A percentile compares a stretch with the other conserved stretches of the same genome.
phyloP scores from a whole-genome alignment of 2,888 invertebrate genomes.

The Neocrepidodera transversa region DNA sequence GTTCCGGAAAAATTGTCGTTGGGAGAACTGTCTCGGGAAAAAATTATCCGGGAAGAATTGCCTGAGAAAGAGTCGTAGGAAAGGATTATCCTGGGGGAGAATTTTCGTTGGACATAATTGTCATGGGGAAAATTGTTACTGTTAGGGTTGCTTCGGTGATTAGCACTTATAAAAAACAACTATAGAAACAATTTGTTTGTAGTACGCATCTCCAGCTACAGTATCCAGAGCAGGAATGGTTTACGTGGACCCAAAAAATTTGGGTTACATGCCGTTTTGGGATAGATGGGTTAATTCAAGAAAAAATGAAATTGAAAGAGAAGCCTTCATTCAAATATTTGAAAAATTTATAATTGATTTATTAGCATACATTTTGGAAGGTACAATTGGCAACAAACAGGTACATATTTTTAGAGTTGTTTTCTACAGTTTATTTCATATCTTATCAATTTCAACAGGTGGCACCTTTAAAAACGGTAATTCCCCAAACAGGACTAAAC shows the following conservation, averaged over 20 bases:
- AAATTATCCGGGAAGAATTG: no score
- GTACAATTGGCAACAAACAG: constrained; percentile 74
- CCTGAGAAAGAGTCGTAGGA: no score
- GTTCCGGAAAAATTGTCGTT: no score
- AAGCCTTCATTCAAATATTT: constrained; percentile 66
- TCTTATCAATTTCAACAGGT: no score
- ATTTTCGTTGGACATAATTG: no score
- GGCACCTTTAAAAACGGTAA: constrained; percentile 78
- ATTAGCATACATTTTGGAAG: constrained; percentile 73
- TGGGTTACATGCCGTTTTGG: constrained; percentile 88
- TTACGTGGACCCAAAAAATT: constrained; percentile 89
- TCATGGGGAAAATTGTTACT: no score
- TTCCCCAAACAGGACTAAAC: constrained; percentile 85
- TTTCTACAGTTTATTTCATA: no score
- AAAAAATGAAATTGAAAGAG: constrained; percentile 61
- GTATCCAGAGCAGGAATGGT: constrained; percentile 93
- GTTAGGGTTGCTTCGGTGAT: no score
- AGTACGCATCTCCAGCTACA: constrained; percentile 91
- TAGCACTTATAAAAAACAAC: no score
- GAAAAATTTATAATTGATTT: constrained; percentile 78
- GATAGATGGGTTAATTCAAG: constrained; percentile 76
- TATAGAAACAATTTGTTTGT: constrained; percentile 65
- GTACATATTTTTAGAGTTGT: no score
- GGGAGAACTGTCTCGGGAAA: no score
- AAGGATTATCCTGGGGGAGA: no score